Conservation (phyloP, 2,888 invertebrate species). For the Cantharis flavilabris region DNA sequence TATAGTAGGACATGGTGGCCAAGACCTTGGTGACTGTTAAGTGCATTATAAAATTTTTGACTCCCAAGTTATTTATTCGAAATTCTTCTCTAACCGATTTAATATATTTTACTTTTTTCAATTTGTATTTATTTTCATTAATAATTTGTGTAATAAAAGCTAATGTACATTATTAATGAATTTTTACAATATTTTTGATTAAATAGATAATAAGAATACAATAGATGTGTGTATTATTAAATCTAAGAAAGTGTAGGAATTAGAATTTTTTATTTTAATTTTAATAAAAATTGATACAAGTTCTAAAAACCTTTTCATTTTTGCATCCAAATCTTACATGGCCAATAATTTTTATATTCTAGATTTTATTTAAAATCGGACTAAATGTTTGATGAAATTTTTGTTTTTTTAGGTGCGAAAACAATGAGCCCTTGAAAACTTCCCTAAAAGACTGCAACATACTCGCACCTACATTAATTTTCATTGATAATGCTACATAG, state of each 20-base stretch:
- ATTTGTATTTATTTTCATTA: background rate
- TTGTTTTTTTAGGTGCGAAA: too few relatives aligned
- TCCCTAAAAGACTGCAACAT: too few relatives aligned
- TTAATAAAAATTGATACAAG: conserved; percentile 3
- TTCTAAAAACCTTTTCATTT: background rate
- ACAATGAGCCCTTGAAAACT: too few relatives aligned
- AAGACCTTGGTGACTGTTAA: background rate
- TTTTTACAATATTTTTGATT: background rate
- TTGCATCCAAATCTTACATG: background rate
- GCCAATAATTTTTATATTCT: background rate
- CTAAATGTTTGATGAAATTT: too few relatives aligned
- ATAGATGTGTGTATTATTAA: conserved; percentile 1
- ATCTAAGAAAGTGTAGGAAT: background rate
- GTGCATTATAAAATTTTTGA: background rate
- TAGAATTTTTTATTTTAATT: conserved; percentile 2
- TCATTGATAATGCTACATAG: too few relatives aligned
- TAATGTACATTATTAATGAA: background rate
- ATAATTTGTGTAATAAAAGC: background rate
- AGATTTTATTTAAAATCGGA: too few relatives aligned
- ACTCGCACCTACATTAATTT: too few relatives aligned
- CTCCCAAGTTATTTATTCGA: background rate
- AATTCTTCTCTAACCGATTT: background rate
- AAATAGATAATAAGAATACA: background rate
- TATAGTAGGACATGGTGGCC: background rate
- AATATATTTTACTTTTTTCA: background rate